Conservation (phyloP, 2,888 invertebrate genomes). For the Rambutsinella grinnellia region DNA sequence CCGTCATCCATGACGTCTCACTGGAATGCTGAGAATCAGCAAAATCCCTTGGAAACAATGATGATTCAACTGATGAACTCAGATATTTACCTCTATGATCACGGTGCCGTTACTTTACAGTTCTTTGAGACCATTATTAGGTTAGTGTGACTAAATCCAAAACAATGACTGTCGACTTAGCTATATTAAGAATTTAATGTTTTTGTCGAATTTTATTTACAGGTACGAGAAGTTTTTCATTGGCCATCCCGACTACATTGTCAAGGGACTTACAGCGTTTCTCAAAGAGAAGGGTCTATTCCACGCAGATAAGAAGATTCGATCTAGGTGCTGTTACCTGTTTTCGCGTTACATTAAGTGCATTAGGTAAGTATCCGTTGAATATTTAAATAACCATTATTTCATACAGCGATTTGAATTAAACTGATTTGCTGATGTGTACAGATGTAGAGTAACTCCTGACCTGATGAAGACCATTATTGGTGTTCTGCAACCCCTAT, state of each 20-base stretch:
- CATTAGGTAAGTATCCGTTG: conserved; percentile 71
- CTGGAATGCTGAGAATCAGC: conserved; percentile 54
- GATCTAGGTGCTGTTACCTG: conserved; percentile 73
- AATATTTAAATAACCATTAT: neutral
- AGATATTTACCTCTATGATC: conserved; percentile 70
- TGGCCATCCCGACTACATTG: conserved; percentile 70
- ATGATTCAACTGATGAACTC: conserved; percentile 71
- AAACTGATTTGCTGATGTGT: neutral
- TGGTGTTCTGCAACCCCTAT: conserved; percentile 71
- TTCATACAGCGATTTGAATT: neutral
- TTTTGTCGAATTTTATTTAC: conserved; percentile 15
- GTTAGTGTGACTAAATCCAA: conserved; percentile 15
- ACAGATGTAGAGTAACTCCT: conserved; percentile 56
- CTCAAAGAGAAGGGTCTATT: conserved; percentile 72
- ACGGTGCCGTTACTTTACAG: conserved; percentile 71
- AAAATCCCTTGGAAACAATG: conserved; percentile 69
- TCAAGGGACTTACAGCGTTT: conserved; percentile 71
- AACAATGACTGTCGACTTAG: neutral
- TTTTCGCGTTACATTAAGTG: conserved; percentile 73
- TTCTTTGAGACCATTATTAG: conserved; percentile 68
- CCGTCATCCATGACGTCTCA: conserved; percentile 45
- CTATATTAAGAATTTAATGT: conserved; percentile 67
- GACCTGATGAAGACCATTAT: conserved; percentile 71
- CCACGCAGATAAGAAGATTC: conserved; percentile 70
- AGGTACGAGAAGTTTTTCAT: conserved; percentile 73